Base-by-base conservation (phyloP, 2,888 invertebrate genomes). In the Lasioglossum oenotherae region DNA sequence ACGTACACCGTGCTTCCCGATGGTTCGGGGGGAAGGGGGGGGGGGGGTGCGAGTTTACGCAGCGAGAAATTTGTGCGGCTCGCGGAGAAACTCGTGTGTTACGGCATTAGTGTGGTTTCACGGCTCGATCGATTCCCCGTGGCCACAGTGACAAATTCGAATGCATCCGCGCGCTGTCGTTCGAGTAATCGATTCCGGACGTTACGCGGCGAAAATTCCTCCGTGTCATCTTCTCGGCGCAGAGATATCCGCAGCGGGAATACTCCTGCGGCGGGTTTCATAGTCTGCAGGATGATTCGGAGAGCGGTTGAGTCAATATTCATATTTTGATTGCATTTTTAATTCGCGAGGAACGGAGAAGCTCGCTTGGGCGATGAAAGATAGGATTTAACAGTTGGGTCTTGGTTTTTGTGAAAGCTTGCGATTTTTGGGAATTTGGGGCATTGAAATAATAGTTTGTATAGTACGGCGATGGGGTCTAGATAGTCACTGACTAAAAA, bases 181-280 rank as follows among this genome's bases (percentile, higher is more conserved):
- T 81, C 73, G 71, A 81, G 84, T 90, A 93, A 93, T 93, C 91
- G 93, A 92, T 92, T 92, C 87, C 91, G 92, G 92, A 94, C 90
- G 91, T 94, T 93, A 93, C 92, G 46, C 27, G 77, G 93, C 92
- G 85, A 84, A 90, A 88, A 88, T 83, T 75, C 23, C 27, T 75
- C 16, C 64, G 35, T 14, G 75, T 80, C 80, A 85, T 88, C 69
- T 67, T 46, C 71, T 57, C 38, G 78, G 41, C 46, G n/a, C 53
- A 75, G 75, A 80, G 44, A 46, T 46, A 49, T 67, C 76, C 72
- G 73, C 41, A 35, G 73, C 38, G 67, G 12, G 35, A 74, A 49
- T 57, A 71, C 19, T 27, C 38, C 35, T 19, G 57, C 49, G 76
- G 73, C 38, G 53, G n/a, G 35, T 69, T 38, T 69, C 8, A 38